Percentiles rank a stretch among this genome's conserved stretches.
phyloP scores from a whole-genome alignment of 2,113 vertebrate genomes.

The Macroglossus sobrinus region DNA sequence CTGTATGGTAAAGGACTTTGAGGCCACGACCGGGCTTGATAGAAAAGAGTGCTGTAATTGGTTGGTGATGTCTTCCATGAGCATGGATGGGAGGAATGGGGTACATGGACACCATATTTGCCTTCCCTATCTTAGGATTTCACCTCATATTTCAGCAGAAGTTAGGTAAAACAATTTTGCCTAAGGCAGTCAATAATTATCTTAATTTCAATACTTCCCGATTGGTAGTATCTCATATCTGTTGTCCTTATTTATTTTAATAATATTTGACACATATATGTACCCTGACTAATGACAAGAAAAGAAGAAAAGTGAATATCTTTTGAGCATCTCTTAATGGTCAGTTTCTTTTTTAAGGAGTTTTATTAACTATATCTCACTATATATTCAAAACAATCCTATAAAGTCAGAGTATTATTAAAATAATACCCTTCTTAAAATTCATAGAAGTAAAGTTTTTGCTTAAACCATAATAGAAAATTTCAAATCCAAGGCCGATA shows the following conservation, averaged over 20 bases:
- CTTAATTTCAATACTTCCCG: slow-evolving; percentile 1
- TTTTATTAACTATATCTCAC: neutral
- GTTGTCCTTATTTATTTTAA: neutral
- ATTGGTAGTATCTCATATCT: neutral
- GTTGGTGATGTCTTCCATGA: neutral
- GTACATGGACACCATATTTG: neutral
- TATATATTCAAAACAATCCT: neutral
- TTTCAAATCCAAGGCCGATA: neutral
- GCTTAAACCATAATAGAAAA: neutral
- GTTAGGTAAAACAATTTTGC: neutral
- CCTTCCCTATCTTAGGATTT: neutral
- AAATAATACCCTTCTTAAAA: neutral
- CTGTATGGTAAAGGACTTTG: neutral
- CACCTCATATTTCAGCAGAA: neutral
- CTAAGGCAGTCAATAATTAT: neutral
- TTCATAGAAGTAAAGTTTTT: neutral
- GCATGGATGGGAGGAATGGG: neutral
- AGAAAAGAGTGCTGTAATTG: neutral
- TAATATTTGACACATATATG: neutral
- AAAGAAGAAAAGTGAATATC: neutral
- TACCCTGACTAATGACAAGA: neutral
- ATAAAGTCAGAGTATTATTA: neutral
- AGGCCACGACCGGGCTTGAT: neutral
- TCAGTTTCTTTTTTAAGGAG: neutral
- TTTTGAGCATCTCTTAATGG: neutral